A percentile compares a stretch with the other conserved stretches of the same genome.
Conservation (phyloP, 2,888 invertebrate genomes). For the Aelia acuminata region DNA sequence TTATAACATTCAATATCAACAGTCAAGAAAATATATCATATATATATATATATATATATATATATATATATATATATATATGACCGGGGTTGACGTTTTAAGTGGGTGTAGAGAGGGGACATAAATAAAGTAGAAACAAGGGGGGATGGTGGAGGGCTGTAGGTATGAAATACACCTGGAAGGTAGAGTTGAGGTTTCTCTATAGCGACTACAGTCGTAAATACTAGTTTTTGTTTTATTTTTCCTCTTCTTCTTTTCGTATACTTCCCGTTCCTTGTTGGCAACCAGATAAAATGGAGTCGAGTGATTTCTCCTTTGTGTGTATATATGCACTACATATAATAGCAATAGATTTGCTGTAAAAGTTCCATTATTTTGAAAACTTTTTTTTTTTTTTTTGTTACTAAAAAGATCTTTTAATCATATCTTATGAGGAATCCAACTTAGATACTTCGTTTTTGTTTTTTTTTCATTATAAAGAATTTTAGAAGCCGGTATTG, state of each 20-base stretch:
- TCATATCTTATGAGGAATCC: too few relatives aligned
- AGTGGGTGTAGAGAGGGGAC: slow-evolving; percentile 13
- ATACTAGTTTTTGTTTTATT: slow-evolving; percentile 43
- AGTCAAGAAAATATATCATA: too few relatives aligned
- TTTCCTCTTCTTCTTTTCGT: slow-evolving; percentile 14
- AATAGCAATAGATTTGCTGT: background rate
- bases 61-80: too few relatives aligned
- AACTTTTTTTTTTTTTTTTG: too few relatives aligned
- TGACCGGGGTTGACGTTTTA: background rate
- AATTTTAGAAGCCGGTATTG: too few relatives aligned
- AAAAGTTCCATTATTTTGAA: background rate
- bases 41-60: too few relatives aligned
- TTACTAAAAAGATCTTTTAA: too few relatives aligned
- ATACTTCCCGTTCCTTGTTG: slow-evolving; percentile 4
- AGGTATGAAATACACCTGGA: slow-evolving; percentile 27
- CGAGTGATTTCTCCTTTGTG: slow-evolving; percentile 6
- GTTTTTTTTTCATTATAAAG: too few relatives aligned
- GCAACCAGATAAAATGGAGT: slow-evolving; percentile 10
- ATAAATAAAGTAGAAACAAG: slow-evolving; percentile 8
- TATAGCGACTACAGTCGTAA: slow-evolving; percentile 13
- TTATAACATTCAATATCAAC: too few relatives aligned
- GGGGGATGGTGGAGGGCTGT: background rate
- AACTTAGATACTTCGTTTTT: too few relatives aligned
- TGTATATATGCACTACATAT: background rate
- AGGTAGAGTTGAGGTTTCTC: slow-evolving; percentile 30